Percentiles rank a stretch among this genome's conserved stretches.
Conservation (phyloP, 2,888 invertebrate genomes). For the Drosophila birchii region DNA sequence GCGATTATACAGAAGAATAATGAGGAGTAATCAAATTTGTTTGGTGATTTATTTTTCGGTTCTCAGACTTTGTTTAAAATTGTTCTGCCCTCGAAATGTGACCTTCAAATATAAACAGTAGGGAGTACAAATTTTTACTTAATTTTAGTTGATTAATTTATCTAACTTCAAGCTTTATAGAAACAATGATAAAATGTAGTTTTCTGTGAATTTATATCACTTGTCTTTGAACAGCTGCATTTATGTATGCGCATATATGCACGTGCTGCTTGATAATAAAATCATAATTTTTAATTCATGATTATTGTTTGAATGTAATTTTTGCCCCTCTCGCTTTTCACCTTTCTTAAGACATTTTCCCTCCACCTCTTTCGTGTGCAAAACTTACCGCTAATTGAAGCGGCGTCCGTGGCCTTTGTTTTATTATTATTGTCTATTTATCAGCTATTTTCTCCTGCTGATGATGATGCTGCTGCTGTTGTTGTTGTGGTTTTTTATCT, state of each 20-base stretch:
- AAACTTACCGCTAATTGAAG: slow-evolving; percentile 61
- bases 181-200: too few relatives aligned
- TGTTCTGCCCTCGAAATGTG: slow-evolving; percentile 2
- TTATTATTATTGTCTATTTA: slow-evolving; percentile 49
- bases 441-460: slow-evolving; percentile 63
- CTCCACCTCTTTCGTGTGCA: slow-evolving; percentile 21
- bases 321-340: slow-evolving; percentile 1
- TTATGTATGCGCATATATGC: slow-evolving; percentile 10
- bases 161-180: neutral
- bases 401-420: slow-evolving; percentile 57
- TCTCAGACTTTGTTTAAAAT: slow-evolving; percentile 1
- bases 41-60: neutral
- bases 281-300: slow-evolving; percentile 13
- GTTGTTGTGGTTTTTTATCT: slow-evolving; percentile 25
- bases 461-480: slow-evolving; percentile 14
- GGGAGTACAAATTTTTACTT: neutral
- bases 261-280: slow-evolving; percentile 20
- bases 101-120: neutral
- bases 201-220: neutral
- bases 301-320: neutral
- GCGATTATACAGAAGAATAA: neutral
- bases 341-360: slow-evolving; percentile 10
- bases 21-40: slow-evolving; percentile 15
- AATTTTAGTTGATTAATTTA: neutral
- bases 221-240: slow-evolving; percentile 1